These are phyloP conservation scores for Macaca fascicularis DNA, from an alignment of 2,113 vertebrate genomes.

Conservation along the genomic window T2T-MFA8v1.1 NC_088375.1:174616501-174617000, in stretches of 20 bases:
- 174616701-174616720: not conserved
- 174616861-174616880: not conserved
- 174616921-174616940: not conserved
- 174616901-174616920: not conserved
- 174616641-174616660: not conserved
- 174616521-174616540: not conserved
- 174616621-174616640: not conserved
- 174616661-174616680: not conserved
- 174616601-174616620: not conserved
- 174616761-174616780: not conserved
- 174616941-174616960: not conserved
- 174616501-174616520: not conserved
- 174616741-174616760: not conserved
- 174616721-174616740: not conserved
- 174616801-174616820: not conserved
- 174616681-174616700: slow-evolving; percentile 13
- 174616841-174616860: not conserved
- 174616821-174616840: not conserved
- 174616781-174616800: not conserved
- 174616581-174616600: slow-evolving; percentile 17
- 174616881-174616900: not conserved
- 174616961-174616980: not conserved
- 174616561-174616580: slow-evolving; percentile 13
- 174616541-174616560: not conserved
- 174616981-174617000: not conserved